A percentile compares a stretch with the other conserved stretches of the same genome.
phyloP scores from a whole-genome alignment of 2,888 invertebrate genomes.

The Laothoe populi region DNA sequence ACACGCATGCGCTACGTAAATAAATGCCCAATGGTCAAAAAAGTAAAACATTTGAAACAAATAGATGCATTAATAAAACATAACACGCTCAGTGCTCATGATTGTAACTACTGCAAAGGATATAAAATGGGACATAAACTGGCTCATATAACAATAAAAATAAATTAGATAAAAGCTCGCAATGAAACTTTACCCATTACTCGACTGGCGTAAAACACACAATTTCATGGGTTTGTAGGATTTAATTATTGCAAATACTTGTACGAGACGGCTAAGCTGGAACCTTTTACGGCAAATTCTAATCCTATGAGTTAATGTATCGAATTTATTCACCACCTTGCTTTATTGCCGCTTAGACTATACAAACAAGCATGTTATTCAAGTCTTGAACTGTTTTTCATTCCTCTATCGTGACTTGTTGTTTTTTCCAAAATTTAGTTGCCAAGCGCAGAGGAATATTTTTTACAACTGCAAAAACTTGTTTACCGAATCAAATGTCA shows the following conservation, averaged over 20 bases:
- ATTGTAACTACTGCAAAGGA: constrained; percentile 64
- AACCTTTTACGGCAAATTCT: constrained; percentile 31
- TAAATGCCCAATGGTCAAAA: neutral
- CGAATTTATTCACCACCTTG: constrained; percentile 30
- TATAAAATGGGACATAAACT: constrained; percentile 74
- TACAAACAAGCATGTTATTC: neutral
- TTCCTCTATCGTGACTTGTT: neutral
- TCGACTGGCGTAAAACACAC: constrained; percentile 66
- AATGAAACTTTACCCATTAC: constrained; percentile 80
- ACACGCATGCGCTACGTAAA: too few species aligned
- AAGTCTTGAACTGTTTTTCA: neutral
- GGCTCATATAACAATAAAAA: constrained; percentile 80
- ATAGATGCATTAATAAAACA: constrained; percentile 40
- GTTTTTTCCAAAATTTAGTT: neutral
- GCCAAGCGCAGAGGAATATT: neutral
- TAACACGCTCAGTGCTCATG: constrained; percentile 50
- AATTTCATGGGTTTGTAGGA: constrained; percentile 70
- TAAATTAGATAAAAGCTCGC: constrained; percentile 81
- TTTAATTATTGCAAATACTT: constrained; percentile 78
- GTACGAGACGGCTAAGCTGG: constrained; percentile 28
- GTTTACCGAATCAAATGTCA: constrained; percentile 11
- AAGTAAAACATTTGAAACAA: neutral
- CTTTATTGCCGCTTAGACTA: constrained; percentile 1
- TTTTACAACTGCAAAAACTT: neutral
- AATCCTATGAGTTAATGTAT: constrained; percentile 34